These are phyloP conservation scores for Megalopta genalis DNA, from an alignment of 1,140 invertebrate species.

Conservation along the genomic window DNA sequence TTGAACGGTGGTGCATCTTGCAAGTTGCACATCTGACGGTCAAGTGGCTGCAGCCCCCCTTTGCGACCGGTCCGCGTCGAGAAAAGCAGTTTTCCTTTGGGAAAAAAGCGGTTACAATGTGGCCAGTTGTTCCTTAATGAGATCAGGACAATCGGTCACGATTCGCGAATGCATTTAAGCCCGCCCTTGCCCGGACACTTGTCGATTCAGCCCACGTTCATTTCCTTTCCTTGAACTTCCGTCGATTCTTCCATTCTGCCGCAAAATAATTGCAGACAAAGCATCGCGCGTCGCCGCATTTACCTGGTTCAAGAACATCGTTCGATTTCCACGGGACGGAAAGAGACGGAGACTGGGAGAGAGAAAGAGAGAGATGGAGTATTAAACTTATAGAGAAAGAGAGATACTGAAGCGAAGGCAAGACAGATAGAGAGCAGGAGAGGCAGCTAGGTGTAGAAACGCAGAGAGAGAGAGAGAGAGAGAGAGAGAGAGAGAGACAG, in stretches of 20 bases:
- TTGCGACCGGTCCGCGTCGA: neutral
- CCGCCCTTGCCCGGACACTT: neutral
- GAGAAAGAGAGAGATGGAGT: neutral
- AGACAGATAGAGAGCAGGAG: neutral
- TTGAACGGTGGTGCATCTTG: too few species aligned
- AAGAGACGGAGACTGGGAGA: neutral
- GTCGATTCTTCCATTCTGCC: neutral
- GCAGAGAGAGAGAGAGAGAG: neutral
- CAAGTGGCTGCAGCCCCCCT: too few species aligned
- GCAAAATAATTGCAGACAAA: conserved; percentile 2
- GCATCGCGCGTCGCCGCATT: conserved; percentile 22
- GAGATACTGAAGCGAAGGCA: neutral
- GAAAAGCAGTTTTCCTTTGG: too few species aligned
- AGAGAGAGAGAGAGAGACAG: neutral
- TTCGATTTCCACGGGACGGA: conserved; percentile 6
- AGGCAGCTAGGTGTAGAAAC: too few species aligned
- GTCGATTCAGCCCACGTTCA: neutral
- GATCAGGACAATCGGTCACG: conserved; percentile 29
- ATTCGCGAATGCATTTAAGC: neutral
- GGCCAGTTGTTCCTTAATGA: neutral
- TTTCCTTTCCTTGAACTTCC: neutral
- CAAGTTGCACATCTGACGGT: too few species aligned
- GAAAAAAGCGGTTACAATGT: neutral
- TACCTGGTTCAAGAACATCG: conserved; percentile 32
- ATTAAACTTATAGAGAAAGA: neutral